A percentile compares a stretch with the other conserved stretches of the same genome.
phyloP scores from a whole-genome alignment of 2,888 invertebrate genomes.

The Diplazon laetatorius region DNA sequence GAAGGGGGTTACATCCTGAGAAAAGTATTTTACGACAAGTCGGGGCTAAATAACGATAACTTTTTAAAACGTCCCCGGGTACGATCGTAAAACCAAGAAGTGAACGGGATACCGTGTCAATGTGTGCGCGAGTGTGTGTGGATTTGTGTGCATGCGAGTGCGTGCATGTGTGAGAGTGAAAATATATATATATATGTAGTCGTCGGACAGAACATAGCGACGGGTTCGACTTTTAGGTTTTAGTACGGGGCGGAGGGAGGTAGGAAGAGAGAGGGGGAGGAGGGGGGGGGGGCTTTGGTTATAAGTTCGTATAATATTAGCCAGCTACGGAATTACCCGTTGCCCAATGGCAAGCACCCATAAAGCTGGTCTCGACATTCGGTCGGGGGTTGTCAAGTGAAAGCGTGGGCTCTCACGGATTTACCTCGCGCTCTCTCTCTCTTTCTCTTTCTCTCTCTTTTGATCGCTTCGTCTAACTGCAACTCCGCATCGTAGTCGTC shows the following conservation, averaged over 20 bases:
- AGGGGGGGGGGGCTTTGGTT: constrained; percentile 74
- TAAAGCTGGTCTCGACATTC: constrained; percentile 82
- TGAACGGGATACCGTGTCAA: constrained; percentile 46
- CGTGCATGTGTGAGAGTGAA: not conserved
- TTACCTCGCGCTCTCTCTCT: too few relatives aligned
- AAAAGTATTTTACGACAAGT: constrained; percentile 78
- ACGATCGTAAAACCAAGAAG: constrained; percentile 78
- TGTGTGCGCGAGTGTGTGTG: constrained; percentile 23
- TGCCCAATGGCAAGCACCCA: constrained; percentile 79
- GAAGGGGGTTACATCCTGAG: constrained; percentile 70
- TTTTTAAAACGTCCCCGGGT: constrained; percentile 78
- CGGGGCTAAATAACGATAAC: constrained; percentile 80
- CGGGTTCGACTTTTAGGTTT: constrained; percentile 78
- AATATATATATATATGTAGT: constrained; percentile 25
- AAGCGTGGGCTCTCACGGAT: too few relatives aligned
- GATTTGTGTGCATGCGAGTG: constrained; percentile 27
- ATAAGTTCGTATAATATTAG: constrained; percentile 83
- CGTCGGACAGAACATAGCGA: constrained; percentile 60
- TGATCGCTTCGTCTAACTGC: constrained; percentile 18
- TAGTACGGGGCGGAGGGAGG: constrained; percentile 56
- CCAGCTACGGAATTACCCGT: constrained; percentile 75
- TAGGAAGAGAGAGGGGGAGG: constrained; percentile 21
- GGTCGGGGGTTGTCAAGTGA: constrained; percentile 81
- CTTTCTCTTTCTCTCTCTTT: constrained; percentile 74
- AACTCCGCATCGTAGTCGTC: constrained; percentile 46